These are phyloP conservation scores for Phania funesta DNA, from an alignment of 2,888 invertebrate species.

Conservation along the genomic window DNA sequence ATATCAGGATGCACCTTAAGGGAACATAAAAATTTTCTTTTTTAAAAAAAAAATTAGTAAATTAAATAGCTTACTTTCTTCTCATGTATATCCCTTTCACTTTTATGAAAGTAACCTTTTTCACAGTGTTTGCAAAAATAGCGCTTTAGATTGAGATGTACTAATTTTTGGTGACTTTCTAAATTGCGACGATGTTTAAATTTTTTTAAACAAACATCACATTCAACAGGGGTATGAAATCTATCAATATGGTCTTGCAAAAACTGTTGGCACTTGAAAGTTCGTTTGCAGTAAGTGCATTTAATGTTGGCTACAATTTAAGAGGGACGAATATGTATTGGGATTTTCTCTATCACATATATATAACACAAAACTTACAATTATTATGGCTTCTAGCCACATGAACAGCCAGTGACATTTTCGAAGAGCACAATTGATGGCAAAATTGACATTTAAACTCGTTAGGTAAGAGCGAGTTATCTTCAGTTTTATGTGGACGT, in stretches of 20 bases:
- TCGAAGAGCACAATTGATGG: slow-evolving; percentile 73
- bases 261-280: slow-evolving; percentile 71
- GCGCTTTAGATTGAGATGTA: slow-evolving; percentile 75
- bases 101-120: slow-evolving; percentile 77
- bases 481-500: slow-evolving; percentile 49
- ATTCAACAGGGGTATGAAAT: slow-evolving; percentile 74
- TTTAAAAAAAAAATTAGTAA: neutral
- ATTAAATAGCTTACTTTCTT: slow-evolving; percentile 67
- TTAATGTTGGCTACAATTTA: slow-evolving; percentile 69
- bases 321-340: neutral
- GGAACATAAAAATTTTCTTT: neutral
- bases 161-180: slow-evolving; percentile 74
- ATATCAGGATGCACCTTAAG: slow-evolving; percentile 56
- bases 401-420: slow-evolving; percentile 78
- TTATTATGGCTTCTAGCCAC: slow-evolving; percentile 78
- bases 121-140: slow-evolving; percentile 75
- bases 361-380: slow-evolving; percentile 70
- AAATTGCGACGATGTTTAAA: slow-evolving; percentile 76
- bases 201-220: slow-evolving; percentile 73
- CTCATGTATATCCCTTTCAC: slow-evolving; percentile 75
- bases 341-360: neutral
- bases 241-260: slow-evolving; percentile 74
- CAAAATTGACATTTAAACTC: slow-evolving; percentile 76
- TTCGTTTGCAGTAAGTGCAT: slow-evolving; percentile 73
- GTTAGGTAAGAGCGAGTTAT: neutral